A percentile compares a stretch with the other conserved stretches of the same genome.
Evolutionary conservation across 2,888 invertebrate genomes (phyloP).

Genomic region (Macrophya annulata): DNA sequence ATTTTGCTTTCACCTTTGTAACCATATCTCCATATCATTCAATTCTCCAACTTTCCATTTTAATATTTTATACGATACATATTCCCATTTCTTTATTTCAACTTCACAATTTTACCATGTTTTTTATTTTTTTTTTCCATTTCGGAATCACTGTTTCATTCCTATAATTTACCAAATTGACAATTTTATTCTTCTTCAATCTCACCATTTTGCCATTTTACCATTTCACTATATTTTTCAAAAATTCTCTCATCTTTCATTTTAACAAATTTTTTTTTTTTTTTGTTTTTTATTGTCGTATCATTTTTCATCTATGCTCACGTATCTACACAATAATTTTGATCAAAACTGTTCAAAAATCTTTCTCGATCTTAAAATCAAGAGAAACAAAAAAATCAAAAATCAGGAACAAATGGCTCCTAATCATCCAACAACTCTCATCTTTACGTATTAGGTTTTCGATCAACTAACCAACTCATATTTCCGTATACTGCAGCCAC

Average conservation of each 20-base stretch:
- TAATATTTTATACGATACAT: no score
- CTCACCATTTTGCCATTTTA: not conserved
- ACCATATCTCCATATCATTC: no score
- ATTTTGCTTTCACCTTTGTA: no score
- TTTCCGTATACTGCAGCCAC: not conserved
- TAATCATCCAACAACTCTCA: not conserved
- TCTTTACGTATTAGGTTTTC: not conserved
- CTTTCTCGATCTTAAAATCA: not conserved
- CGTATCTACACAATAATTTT: no score
- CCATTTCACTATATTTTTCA: not conserved
- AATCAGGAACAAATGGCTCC: not conserved
- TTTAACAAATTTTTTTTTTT: no score
- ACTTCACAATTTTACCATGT: no score
- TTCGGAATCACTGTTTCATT: not conserved
- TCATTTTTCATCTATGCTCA: not conserved
- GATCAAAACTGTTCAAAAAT: not conserved
- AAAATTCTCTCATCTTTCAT: no score
- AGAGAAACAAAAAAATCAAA: not conserved
- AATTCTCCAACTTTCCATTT: no score
- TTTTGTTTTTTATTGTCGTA: no score
- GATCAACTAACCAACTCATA: not conserved
- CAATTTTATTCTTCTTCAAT: not conserved
- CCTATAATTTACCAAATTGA: not conserved
- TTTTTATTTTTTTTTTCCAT: not conserved
- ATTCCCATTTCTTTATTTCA: no score